phyloP scores from a whole-genome alignment of 2,888 invertebrate species.

The Autographa gamma region DNA sequence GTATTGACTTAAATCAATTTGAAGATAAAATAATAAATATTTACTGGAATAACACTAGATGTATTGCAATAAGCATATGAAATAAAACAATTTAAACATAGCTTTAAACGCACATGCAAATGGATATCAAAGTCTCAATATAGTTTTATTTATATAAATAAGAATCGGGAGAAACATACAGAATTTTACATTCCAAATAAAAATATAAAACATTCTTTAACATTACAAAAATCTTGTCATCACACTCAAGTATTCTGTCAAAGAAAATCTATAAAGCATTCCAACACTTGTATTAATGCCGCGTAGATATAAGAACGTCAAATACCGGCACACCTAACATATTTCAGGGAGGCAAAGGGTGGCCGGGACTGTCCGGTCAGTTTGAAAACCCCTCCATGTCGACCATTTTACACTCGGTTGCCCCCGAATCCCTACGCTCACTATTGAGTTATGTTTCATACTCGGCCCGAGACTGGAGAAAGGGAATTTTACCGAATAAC shows the following conservation, averaged over 20 bases:
- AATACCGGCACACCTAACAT: constrained; percentile 71
- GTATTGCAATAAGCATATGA: background rate
- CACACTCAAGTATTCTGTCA: constrained; percentile 2
- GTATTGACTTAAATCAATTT: constrained; percentile 51
- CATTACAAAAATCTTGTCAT: constrained; percentile 6
- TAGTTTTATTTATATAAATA: no score
- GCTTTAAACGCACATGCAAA: no score
- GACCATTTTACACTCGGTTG: constrained; percentile 85
- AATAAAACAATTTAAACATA: background rate
- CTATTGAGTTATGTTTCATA: constrained; percentile 85
- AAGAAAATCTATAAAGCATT: constrained; percentile 39
- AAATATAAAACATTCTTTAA: background rate
- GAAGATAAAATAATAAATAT: constrained; percentile 34
- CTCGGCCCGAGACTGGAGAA: constrained; percentile 65
- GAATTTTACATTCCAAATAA: background rate
- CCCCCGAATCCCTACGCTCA: constrained; percentile 76
- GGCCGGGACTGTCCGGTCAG: constrained; percentile 77
- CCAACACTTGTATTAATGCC: constrained; percentile 46
- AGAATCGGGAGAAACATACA: no score
- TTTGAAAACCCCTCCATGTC: constrained; percentile 83
- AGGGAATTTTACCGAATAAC: constrained; percentile 64
- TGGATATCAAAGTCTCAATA: no score
- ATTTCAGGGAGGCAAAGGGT: constrained; percentile 69
- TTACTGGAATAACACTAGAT: constrained; percentile 23
- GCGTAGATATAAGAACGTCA: constrained; percentile 68